These are phyloP conservation scores for Volucella inanis DNA, from an alignment of 2,888 invertebrate species.

Conservation along the genomic window DNA sequence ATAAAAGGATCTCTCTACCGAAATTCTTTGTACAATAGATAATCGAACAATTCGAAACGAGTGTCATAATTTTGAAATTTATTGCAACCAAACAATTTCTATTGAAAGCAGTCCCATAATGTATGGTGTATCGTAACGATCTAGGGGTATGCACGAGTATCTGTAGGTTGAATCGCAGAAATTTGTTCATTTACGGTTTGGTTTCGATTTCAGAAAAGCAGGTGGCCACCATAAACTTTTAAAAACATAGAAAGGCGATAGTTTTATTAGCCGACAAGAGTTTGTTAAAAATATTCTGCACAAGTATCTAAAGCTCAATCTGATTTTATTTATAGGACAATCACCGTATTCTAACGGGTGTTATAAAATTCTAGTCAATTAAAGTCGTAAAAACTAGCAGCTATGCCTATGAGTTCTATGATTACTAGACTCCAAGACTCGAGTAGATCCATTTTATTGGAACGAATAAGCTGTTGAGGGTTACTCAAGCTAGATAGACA, in stretches of 20 bases:
- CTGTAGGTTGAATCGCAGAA: slow-evolving; percentile 12
- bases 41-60: slow-evolving; percentile 70
- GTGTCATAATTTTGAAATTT: slow-evolving; percentile 73
- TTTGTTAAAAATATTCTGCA: not conserved
- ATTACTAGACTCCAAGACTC: too few species aligned
- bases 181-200: slow-evolving; percentile 15
- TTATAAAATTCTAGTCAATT: slow-evolving; percentile 22
- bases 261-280: slow-evolving; percentile 14
- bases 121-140: not conserved
- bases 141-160: not conserved
- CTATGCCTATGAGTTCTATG: too few species aligned
- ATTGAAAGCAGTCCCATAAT: slow-evolving; percentile 10
- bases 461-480: too few species aligned
- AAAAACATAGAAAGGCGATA: not conserved
- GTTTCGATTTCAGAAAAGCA: slow-evolving; percentile 17
- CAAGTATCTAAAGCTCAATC: slow-evolving; percentile 2
- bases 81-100: slow-evolving; percentile 66
- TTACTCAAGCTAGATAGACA: too few species aligned
- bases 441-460: too few species aligned
- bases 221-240: slow-evolving; percentile 33
- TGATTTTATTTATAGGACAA: slow-evolving; percentile 25
- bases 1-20: slow-evolving; percentile 44
- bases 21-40: not conserved
- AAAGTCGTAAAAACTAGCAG: slow-evolving; percentile 21
- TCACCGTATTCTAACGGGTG: slow-evolving; percentile 16